Base-by-base conservation (phyloP, 2,888 invertebrate species). In the Drosophila diplacantha region DNA sequence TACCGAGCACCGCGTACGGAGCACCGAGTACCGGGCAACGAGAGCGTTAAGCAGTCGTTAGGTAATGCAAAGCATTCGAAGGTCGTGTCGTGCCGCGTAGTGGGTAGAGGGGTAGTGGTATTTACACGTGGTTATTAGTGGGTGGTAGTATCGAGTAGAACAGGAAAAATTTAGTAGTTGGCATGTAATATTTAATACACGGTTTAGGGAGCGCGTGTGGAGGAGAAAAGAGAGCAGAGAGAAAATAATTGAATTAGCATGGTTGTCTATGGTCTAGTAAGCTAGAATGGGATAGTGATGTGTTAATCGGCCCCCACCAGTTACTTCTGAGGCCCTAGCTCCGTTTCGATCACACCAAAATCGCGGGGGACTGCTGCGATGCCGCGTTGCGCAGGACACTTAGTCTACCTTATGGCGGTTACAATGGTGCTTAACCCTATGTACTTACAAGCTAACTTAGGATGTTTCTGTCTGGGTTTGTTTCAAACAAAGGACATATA, bases 141-240 rank as follows among this genome's bases (percentile, higher is more conserved):
- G 66, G 73, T 73, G 55, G 77, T 71, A 71, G 70, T 69, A 70
- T 37, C 65, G 71, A 73, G 74, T 67, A 67, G 71, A 66, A 62
- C 69, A 65, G 70, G 58, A 69, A 61, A 71, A 71, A 70, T 69
- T 66, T 60, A 60, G 51, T 59, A 57, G 57, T 29, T 58, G 57
- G 57, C 41, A 58, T 56, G 41, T 75, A 63, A 61, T 72, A 46
- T 60, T 59, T 60, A 37, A 49, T 66, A 43, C 71, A 73, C 74
- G 81, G 58, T 53, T 69, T 71, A 63, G 77, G 84, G 80, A 78
- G 76, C 82, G 82, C 81, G 82, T 83, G 79, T 81, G 75, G 82
- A 83, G 85, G 83, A 83, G 83, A 85, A 85, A 86, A 86, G 82
- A 83, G 81, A 83, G 83, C 75, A 85, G 75, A 84, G 77, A 80